Evolutionary conservation across 2,797 vertebrate genomes (phyloP).

Genomic region (Tympanoctomys barrerae): DNA sequence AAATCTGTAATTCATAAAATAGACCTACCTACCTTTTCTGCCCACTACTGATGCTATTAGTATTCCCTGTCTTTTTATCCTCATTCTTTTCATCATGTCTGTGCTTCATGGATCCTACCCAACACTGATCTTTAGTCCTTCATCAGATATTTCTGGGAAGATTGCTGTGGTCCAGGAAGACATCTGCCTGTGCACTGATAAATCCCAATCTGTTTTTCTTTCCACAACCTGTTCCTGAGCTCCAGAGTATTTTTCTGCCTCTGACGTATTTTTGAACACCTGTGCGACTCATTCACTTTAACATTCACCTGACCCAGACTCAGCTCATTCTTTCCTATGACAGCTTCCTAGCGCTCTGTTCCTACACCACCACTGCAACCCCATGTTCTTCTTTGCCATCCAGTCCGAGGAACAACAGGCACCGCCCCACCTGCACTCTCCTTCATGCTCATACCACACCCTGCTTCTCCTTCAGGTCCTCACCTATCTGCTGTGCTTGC

Average conservation of each 20-base stretch:
- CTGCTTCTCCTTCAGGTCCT: background rate
- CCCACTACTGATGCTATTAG: background rate
- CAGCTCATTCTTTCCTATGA: background rate
- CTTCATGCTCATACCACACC: background rate
- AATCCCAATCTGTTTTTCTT: background rate
- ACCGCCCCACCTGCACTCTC: background rate
- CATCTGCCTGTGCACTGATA: background rate
- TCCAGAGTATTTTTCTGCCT: background rate
- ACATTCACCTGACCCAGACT: background rate
- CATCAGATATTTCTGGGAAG: background rate
- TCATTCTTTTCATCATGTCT: background rate
- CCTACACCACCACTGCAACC: accelerated
- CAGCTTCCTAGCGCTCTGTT: background rate
- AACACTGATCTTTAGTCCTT: background rate
- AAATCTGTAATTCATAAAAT: background rate
- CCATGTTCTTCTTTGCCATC: background rate
- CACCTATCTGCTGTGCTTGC: background rate
- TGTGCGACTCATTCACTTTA: background rate
- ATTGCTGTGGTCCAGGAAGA: accelerated
- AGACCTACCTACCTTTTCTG: background rate
- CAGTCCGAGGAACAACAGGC: background rate
- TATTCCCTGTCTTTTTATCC: background rate
- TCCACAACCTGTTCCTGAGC: background rate
- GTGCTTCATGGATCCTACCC: background rate
- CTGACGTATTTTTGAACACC: background rate